phyloP scores from a whole-genome alignment of 2,888 invertebrate species.

The Lomographa bimaculata region DNA sequence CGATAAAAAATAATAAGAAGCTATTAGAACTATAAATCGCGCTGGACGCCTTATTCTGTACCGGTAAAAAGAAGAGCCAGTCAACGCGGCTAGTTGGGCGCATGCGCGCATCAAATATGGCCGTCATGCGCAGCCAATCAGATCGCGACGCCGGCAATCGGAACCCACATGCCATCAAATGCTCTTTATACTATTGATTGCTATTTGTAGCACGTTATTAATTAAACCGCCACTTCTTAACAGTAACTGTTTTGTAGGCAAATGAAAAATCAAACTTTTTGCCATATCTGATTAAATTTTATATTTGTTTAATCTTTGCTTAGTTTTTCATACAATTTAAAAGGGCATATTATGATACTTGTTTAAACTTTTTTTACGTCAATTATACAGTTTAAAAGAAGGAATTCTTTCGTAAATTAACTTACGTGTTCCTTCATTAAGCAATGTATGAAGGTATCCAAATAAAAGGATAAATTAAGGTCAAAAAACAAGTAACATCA shows the following conservation, averaged over 20 bases:
- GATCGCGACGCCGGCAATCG: constrained; percentile 44
- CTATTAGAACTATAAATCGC: constrained; percentile 22
- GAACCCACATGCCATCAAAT: constrained; percentile 58
- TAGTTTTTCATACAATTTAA: too few species aligned
- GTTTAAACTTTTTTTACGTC: too few species aligned
- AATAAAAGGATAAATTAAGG: constrained; percentile 40
- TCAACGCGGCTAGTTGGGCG: constrained; percentile 58
- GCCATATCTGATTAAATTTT: constrained; percentile 4
- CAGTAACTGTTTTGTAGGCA: constrained; percentile 23
- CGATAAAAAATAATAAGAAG: constrained; percentile 1
- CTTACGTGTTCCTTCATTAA: constrained; percentile 23
- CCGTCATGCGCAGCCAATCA: constrained; percentile 69
- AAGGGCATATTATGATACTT: too few species aligned
- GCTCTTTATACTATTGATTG: constrained; percentile 69
- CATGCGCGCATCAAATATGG: constrained; percentile 79
- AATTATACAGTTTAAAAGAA: too few species aligned
- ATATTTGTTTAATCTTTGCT: constrained; percentile 12
- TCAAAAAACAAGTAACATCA: constrained; percentile 47
- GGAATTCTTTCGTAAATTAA: constrained; percentile 19
- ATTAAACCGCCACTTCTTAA: constrained; percentile 44
- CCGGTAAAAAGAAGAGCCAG: constrained; percentile 44
- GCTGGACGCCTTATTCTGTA: constrained; percentile 25
- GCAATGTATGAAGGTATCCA: constrained; percentile 37
- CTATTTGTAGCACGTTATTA: constrained; percentile 57
- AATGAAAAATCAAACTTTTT: constrained; percentile 5